These are phyloP conservation scores for Microctonus brassicae DNA, from an alignment of 2,888 invertebrate genomes.

Conservation along the genomic window DNA sequence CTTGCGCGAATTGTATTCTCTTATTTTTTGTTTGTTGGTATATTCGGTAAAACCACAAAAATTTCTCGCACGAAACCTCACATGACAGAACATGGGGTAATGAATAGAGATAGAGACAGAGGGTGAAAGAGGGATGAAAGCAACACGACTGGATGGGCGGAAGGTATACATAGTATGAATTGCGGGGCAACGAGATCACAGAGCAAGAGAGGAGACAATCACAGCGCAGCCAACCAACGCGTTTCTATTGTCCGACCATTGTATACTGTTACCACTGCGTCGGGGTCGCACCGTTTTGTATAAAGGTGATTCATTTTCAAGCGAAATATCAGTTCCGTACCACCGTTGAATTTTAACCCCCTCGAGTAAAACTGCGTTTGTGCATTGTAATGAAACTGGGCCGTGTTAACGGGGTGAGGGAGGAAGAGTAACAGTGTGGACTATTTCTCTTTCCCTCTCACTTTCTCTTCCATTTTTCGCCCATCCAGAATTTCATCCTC, in stretches of 20 bases:
- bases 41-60: slow-evolving; percentile 1
- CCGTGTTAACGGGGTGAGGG: slow-evolving; percentile 42
- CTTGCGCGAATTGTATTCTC: not conserved
- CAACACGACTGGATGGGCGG: not conserved
- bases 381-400: slow-evolving; percentile 57
- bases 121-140: not conserved
- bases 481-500: too few species aligned
- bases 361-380: slow-evolving; percentile 33
- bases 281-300: slow-evolving; percentile 55
- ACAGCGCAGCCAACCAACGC: slow-evolving; percentile 43
- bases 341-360: slow-evolving; percentile 58
- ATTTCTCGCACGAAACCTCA: slow-evolving; percentile 20
- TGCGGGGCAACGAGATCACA: too few species aligned
- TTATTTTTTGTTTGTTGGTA: not conserved
- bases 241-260: slow-evolving; percentile 63
- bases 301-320: slow-evolving; percentile 66
- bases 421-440: too few species aligned
- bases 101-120: not conserved
- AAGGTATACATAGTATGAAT: not conserved
- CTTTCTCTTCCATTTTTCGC: too few species aligned
- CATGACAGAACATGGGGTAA: not conserved
- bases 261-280: slow-evolving; percentile 63
- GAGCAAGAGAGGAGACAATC: slow-evolving; percentile 15
- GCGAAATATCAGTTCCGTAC: slow-evolving; percentile 66
- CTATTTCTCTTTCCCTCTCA: slow-evolving; percentile 1